phyloP scores from a whole-genome alignment of 2,797 vertebrate genomes.

The Vespertilio murinus region DNA sequence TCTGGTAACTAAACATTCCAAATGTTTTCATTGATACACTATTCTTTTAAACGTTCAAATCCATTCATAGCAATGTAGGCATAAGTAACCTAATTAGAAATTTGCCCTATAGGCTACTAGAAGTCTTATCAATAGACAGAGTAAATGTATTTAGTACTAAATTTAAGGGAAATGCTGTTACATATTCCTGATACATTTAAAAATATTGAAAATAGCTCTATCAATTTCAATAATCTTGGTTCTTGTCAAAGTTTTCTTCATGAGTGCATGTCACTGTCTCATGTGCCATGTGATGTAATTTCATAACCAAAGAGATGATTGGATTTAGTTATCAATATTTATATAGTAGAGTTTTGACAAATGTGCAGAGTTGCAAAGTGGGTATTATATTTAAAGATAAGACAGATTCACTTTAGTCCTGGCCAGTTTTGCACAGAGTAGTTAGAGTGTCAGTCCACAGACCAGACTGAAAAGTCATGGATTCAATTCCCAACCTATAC shows the following conservation, averaged over 20 bases:
- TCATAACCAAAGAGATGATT: background rate
- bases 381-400: background rate
- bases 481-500: too few species aligned
- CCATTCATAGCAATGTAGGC: background rate
- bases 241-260: background rate
- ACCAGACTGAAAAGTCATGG: too few species aligned
- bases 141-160: background rate
- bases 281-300: background rate
- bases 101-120: background rate
- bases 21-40: background rate
- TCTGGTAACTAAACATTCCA: background rate
- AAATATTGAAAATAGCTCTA: background rate
- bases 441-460: too few species aligned
- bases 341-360: background rate
- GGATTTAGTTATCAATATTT: background rate
- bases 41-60: background rate
- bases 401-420: background rate
- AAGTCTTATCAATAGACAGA: background rate
- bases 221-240: background rate
- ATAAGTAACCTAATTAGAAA: background rate
- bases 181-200: background rate
- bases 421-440: too few species aligned
- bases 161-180: slow-evolving; percentile 37
- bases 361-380: background rate
- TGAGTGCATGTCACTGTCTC: background rate